A percentile compares a stretch with the other conserved stretches of the same genome.
Conservation (phyloP, 2,113 vertebrate species). For the Sminthopsis crassicaudata region DNA sequence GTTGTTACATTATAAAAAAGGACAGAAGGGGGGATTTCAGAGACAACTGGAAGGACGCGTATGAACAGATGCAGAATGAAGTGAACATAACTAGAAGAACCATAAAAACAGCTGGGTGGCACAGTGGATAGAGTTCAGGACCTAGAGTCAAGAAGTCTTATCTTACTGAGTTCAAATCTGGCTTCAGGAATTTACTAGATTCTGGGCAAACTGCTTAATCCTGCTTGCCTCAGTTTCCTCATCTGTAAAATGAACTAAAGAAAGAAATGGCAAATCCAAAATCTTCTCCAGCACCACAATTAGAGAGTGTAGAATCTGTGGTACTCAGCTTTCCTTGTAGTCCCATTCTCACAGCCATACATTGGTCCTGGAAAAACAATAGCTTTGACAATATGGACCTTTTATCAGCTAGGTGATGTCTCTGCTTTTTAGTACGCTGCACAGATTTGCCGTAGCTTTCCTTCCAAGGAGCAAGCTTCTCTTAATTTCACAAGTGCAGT, state of each 20-base stretch:
- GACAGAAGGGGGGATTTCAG: neutral
- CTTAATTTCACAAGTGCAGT: neutral
- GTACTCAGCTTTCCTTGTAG: too few species aligned
- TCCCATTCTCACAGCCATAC: neutral
- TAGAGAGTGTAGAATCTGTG: neutral
- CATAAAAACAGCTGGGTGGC: neutral
- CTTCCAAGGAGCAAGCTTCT: neutral
- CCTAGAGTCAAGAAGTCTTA: neutral
- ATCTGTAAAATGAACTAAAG: neutral
- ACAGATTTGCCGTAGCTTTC: neutral
- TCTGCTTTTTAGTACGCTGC: neutral
- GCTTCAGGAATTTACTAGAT: neutral
- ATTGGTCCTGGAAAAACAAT: neutral
- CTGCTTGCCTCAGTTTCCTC: neutral
- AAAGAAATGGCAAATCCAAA: neutral
- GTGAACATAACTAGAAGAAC: neutral
- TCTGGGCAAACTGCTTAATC: neutral
- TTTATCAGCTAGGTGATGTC: neutral
- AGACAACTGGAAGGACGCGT: neutral
- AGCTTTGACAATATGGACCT: neutral
- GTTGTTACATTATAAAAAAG: neutral
- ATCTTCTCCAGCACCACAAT: neutral
- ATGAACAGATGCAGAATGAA: neutral
- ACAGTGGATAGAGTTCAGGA: neutral
- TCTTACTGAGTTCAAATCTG: neutral